Evolutionary conservation across 2,113 vertebrate species (phyloP).

Genomic region (Tachysurus fulvidraco): DNA sequence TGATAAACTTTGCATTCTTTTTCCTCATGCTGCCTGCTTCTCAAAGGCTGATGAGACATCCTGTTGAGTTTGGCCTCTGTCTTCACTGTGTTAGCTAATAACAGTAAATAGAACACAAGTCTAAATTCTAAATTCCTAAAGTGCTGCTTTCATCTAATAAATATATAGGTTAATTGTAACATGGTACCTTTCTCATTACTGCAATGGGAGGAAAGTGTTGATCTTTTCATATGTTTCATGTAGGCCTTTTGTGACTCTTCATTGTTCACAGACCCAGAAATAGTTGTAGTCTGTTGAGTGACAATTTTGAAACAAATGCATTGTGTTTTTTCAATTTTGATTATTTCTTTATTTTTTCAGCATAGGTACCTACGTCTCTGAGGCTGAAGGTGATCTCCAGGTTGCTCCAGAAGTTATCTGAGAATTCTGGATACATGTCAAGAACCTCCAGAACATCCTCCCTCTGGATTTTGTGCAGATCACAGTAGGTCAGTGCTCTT

Average conservation of each 20-base stretch:
- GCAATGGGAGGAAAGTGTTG: constrained; percentile 74
- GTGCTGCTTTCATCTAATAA: background rate
- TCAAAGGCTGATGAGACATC: constrained; percentile 26
- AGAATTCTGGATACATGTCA: constrained; percentile 89
- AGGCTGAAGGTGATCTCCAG: constrained; percentile 89
- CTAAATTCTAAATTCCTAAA: no score
- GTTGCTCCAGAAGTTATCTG: constrained; percentile 83
- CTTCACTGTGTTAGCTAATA: constrained; percentile 13
- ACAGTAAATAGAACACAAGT: background rate
- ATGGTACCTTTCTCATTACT: constrained; percentile 72
- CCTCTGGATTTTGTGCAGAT: constrained; percentile 87
- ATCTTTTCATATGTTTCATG: constrained; percentile 66
- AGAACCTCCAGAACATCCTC: constrained; percentile 87
- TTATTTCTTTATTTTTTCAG: background rate
- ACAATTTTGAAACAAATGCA: background rate
- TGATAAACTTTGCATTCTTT: constrained; percentile 33
- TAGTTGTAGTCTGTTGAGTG: constrained; percentile 76
- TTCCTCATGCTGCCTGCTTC: constrained; percentile 55
- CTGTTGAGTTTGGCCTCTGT: constrained; percentile 31
- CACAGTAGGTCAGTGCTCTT: constrained; percentile 82
- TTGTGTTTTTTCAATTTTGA: background rate
- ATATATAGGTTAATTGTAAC: background rate
- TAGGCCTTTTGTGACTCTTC: constrained; percentile 67
- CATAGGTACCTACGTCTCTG: constrained; percentile 72
- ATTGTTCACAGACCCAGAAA: constrained; percentile 71